A percentile compares a stretch with the other conserved stretches of the same genome.
Conservation (phyloP, 2,113 vertebrate genomes). For the Tonatia bakeri region DNA sequence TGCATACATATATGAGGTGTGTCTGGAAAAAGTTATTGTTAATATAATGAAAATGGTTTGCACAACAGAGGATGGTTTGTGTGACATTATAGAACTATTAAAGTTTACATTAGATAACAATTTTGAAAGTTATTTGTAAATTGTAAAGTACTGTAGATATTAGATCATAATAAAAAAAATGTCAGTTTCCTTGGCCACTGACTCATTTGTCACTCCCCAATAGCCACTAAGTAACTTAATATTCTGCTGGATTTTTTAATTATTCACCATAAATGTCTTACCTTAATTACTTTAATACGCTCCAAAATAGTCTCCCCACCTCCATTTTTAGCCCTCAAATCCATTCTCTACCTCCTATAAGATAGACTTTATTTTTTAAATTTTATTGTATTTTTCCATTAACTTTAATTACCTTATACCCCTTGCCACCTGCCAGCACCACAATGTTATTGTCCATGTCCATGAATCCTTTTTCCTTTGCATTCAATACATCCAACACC, state of each 20-base stretch:
- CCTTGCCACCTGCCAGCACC: no score
- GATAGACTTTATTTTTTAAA: no score
- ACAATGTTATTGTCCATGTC: no score
- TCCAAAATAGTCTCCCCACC: background rate
- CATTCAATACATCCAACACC: no score
- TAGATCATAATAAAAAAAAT: background rate
- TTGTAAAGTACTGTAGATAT: background rate
- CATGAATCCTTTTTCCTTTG: no score
- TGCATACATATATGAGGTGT: background rate
- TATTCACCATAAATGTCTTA: background rate
- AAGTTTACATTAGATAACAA: background rate
- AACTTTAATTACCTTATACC: no score
- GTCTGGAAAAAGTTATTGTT: no score
- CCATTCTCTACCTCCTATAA: background rate
- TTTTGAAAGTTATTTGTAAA: background rate
- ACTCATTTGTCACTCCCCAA: background rate
- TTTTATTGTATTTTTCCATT: no score
- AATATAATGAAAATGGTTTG: no score
- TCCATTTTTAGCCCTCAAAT: background rate
- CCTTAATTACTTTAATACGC: background rate
- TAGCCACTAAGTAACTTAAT: background rate
- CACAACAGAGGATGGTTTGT: no score
- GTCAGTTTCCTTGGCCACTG: background rate
- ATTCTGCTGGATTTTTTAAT: background rate
- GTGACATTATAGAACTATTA: background rate